A percentile compares a stretch with the other conserved stretches of the same genome.
Evolutionary conservation across 1,140 invertebrate species (phyloP).

Genomic region (Danaus melanippus): DNA sequence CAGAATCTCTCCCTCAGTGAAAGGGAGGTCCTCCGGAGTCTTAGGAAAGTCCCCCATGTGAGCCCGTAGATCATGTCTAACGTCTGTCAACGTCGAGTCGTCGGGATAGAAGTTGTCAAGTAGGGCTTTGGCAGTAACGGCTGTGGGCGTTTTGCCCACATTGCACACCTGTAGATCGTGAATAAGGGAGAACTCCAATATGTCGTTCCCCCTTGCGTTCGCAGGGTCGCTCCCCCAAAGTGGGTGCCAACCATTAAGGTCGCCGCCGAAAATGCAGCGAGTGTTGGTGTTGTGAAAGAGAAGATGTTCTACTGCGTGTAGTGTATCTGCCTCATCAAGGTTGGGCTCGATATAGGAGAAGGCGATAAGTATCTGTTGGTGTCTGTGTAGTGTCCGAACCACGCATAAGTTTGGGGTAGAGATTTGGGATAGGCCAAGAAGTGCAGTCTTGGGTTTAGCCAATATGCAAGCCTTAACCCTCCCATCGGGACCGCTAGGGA

Average conservation of each 20-base stretch:
- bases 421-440: conserved; percentile 5
- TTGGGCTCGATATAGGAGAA: conserved; percentile 15
- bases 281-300: background rate
- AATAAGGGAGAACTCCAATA: too few species aligned
- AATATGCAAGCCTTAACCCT: conserved; percentile 13
- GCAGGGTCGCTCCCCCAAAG: conserved; percentile 5
- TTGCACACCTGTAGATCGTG: too few species aligned
- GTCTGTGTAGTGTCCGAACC: background rate
- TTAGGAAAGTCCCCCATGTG: background rate
- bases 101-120: conserved; percentile 17
- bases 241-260: conserved; percentile 11
- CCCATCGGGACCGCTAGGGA: background rate
- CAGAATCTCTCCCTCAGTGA: conserved; percentile 15
- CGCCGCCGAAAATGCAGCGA: conserved; percentile 7
- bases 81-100: conserved; percentile 14
- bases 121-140: too few species aligned
- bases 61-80: background rate
- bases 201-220: conserved; percentile 11
- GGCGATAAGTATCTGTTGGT: background rate
- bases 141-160: too few species aligned
- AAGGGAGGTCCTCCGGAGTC: conserved; percentile 12
- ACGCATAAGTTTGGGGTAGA: conserved; percentile 5
- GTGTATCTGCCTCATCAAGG: background rate
- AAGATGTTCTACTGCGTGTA: conserved; percentile 2
- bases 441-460: background rate